phyloP scores from a whole-genome alignment of 2,888 invertebrate species.

The Aspidiotus rigidus region DNA sequence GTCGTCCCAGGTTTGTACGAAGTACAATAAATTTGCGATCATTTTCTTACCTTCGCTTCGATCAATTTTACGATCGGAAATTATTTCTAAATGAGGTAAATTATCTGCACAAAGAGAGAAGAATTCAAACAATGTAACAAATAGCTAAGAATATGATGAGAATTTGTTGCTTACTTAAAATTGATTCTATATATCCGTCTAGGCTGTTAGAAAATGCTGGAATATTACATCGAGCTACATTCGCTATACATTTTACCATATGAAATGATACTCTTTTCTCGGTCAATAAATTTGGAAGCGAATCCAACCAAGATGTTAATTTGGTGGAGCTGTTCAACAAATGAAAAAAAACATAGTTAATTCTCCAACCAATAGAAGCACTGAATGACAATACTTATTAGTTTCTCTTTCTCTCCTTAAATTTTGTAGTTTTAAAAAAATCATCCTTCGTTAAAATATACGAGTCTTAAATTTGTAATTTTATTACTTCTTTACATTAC shows the following conservation, averaged over 20 bases:
- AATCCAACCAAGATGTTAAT: constrained; percentile 45
- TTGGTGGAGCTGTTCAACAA: constrained; percentile 3
- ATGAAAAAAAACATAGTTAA: constrained; percentile 21
- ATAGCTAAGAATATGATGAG: constrained; percentile 4
- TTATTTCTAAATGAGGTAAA: constrained; percentile 34
- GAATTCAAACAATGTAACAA: background rate
- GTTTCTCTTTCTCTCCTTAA: too few relatives aligned
- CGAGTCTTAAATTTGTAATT: too few relatives aligned
- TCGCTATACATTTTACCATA: constrained; percentile 51
- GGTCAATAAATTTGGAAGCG: constrained; percentile 51
- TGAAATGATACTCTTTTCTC: constrained; percentile 48
- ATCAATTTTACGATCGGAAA: constrained; percentile 30
- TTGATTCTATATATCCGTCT: constrained; percentile 37
- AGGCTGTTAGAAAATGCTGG: constrained; percentile 34
- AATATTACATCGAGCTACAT: constrained; percentile 52
- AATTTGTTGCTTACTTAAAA: constrained; percentile 44
- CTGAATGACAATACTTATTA: too few relatives aligned
- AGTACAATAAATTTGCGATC: constrained; percentile 35
- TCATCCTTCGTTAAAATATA: too few relatives aligned
- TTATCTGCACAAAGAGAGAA: constrained; percentile 19
- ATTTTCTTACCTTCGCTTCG: constrained; percentile 34
- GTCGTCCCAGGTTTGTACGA: constrained; percentile 27
- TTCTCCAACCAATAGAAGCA: constrained; percentile 22
- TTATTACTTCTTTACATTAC: too few relatives aligned
- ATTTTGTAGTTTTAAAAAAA: too few relatives aligned